A percentile compares a stretch with the other conserved stretches of the same genome.
phyloP scores from a whole-genome alignment of 2,888 invertebrate species.

The Brachyptera putata region DNA sequence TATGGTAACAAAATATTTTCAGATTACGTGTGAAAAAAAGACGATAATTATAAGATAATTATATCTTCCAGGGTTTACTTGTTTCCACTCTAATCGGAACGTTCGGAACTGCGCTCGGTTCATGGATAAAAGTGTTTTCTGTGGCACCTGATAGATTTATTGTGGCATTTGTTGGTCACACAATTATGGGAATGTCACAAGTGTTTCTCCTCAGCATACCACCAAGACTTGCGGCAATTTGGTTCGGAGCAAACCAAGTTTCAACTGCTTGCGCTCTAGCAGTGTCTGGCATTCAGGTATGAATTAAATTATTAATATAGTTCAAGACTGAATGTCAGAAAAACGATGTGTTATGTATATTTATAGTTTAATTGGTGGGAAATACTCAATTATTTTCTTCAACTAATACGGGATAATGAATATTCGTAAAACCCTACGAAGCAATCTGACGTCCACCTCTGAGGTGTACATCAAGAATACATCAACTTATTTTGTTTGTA shows the following conservation, averaged over 20 bases:
- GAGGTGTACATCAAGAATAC: too few species aligned
- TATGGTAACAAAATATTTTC: too few species aligned
- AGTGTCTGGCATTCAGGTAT: conserved; percentile 97
- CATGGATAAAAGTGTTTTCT: conserved; percentile 58
- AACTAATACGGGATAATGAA: too few species aligned
- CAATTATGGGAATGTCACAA: conserved; percentile 52
- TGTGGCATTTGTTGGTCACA: conserved; percentile 56
- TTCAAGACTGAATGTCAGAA: too few species aligned
- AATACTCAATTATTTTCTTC: too few species aligned
- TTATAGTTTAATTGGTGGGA: too few species aligned
- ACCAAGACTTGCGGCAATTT: conserved; percentile 88
- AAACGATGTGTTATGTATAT: too few species aligned
- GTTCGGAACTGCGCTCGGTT: conserved; percentile 54
- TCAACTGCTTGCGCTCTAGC: conserved; percentile 96
- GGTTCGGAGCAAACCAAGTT: conserved; percentile 96
- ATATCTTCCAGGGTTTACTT: conserved; percentile 53
- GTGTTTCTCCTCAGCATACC: conserved; percentile 92
- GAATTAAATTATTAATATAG: neutral
- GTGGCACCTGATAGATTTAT: conserved; percentile 56
- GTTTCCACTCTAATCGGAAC: conserved; percentile 51
- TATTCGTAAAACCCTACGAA: too few species aligned
- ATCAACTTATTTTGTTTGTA: too few species aligned
- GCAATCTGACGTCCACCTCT: too few species aligned
- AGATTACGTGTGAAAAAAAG: too few species aligned
- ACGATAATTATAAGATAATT: too few species aligned